phyloP scores from a whole-genome alignment of 1,140 invertebrate species.

The Drosophila elegans region DNA sequence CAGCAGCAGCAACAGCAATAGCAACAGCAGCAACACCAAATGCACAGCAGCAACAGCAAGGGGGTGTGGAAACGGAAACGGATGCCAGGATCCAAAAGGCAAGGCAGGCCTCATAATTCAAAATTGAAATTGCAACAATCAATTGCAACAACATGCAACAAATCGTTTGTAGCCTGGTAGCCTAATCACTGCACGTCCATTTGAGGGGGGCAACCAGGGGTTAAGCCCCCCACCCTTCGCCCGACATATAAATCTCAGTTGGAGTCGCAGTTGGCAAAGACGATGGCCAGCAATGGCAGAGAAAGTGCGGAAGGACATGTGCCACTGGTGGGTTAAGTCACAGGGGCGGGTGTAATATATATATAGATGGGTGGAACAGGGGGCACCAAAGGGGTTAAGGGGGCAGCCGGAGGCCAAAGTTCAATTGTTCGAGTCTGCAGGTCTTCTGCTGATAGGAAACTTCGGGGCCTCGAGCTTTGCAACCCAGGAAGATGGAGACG shows the following conservation, averaged over 20 bases:
- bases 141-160: conserved; percentile 84
- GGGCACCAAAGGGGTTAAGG: conserved; percentile 5
- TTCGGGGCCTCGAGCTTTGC: not conserved
- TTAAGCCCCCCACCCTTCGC: not conserved
- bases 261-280: conserved; percentile 53
- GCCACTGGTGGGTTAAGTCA: not conserved
- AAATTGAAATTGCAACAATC: conserved; percentile 85
- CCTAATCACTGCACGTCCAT: conserved; percentile 76
- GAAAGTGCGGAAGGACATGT: conserved; percentile 14
- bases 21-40: conserved; percentile 11
- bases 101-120: conserved; percentile 78
- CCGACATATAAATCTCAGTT: conserved; percentile 57
- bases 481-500: conserved; percentile 4
- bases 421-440: conserved; percentile 38
- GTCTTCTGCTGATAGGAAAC: conserved; percentile 7
- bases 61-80: conserved; percentile 5
- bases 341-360: conserved; percentile 1
- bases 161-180: conserved; percentile 69
- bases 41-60: not conserved
- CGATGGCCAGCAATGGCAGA: conserved; percentile 14
- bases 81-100: conserved; percentile 57
- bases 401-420: conserved; percentile 15
- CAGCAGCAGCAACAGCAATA: conserved; percentile 22
- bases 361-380: no score
- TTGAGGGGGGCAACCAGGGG: not conserved